Conservation (phyloP, 2,797 vertebrate species). For the Manis crassicaudata region DNA sequence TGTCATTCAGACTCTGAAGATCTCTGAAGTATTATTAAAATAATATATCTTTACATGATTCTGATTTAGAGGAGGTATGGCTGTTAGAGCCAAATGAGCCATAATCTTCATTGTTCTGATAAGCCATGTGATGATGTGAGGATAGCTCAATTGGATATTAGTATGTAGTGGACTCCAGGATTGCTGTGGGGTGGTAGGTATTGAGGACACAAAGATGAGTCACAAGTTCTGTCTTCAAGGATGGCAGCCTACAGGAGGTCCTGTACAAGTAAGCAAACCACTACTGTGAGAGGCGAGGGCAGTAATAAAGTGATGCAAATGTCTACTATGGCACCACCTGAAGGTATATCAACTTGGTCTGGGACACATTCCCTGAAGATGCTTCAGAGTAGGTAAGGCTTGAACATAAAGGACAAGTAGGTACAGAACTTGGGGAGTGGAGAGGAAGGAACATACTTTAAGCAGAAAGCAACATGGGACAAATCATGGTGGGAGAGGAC, state of each 20-base stretch:
- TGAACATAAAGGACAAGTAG: neutral
- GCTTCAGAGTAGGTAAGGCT: neutral
- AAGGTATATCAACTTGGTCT: neutral
- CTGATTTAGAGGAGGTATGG: neutral
- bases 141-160: neutral
- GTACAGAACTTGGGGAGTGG: neutral
- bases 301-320: neutral
- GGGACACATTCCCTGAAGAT: neutral
- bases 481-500: neutral
- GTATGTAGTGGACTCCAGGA: neutral
- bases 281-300: neutral
- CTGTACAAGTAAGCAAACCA: neutral
- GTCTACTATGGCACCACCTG: neutral
- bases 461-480: neutral
- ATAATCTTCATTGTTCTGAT: neutral
- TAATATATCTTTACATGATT: neutral
- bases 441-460: neutral
- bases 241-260: neutral
- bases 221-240: neutral
- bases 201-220: neutral
- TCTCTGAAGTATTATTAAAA: neutral
- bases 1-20: slow-evolving; percentile 8
- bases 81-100: neutral
- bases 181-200: neutral
- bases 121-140: neutral